Percentiles rank a stretch among this genome's conserved stretches.
These are phyloP conservation scores for Osmerus mordax DNA, from an alignment of 2,113 vertebrate species.

Conservation along the genomic window DNA sequence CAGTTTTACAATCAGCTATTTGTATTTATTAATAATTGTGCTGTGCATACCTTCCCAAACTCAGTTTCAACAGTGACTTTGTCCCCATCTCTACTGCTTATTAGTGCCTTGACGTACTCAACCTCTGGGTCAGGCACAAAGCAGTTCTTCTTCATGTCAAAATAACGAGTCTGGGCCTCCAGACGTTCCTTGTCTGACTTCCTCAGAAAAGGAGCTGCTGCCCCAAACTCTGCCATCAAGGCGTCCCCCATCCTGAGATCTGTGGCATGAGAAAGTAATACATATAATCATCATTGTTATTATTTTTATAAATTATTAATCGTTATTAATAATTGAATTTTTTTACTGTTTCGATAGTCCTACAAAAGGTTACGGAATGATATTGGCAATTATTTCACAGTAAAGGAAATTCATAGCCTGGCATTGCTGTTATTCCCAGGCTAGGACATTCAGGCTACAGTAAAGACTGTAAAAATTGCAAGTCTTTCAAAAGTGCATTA, in stretches of 20 bases:
- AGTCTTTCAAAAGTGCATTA: no score
- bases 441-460: not conserved
- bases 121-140: constrained; percentile 74
- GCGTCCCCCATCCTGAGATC: constrained; percentile 69
- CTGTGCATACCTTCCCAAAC: constrained; percentile 67
- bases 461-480: no score
- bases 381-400: no score
- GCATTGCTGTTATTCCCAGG: not conserved
- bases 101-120: constrained; percentile 73
- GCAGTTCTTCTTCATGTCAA: constrained; percentile 75
- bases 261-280: constrained; percentile 2
- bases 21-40: not conserved
- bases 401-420: no score
- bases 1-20: no score
- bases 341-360: not conserved
- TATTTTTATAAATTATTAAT: no score
- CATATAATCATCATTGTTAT: no score
- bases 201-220: constrained; percentile 72
- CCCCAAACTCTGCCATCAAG: constrained; percentile 75
- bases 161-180: constrained; percentile 62
- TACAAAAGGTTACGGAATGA: no score
- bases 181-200: constrained; percentile 79
- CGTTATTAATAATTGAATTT: not conserved
- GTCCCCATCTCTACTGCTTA: constrained; percentile 73
- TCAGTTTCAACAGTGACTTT: constrained; percentile 74